Evolutionary conservation across 2,888 invertebrate genomes (phyloP).

Genomic region (Tryphoninae sp.): DNA sequence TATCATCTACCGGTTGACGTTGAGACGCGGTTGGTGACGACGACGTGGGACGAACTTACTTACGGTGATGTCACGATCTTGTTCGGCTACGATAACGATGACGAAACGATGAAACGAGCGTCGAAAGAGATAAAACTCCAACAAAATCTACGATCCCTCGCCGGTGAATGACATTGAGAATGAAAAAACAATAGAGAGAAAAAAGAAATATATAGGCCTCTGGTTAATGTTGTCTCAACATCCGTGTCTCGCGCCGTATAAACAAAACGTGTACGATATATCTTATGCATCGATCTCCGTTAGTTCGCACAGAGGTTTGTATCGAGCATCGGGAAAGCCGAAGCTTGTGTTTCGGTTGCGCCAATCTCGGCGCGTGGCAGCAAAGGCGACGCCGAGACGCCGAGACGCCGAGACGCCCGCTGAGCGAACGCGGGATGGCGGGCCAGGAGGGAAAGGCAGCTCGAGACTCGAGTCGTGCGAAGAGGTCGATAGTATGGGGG

Average conservation of each 20-base stretch:
- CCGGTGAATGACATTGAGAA: too few species aligned
- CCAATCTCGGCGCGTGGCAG: slow-evolving; percentile 41
- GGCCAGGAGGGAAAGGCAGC: not conserved
- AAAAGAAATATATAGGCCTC: not conserved
- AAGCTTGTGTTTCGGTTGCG: slow-evolving; percentile 56
- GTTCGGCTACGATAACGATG: too few species aligned
- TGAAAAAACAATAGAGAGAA: too few species aligned
- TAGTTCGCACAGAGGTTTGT: slow-evolving; percentile 30
- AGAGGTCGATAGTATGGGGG: slow-evolving; percentile 23
- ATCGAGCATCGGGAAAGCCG: slow-evolving; percentile 12
- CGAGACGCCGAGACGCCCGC: slow-evolving; percentile 35
- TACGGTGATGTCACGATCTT: too few species aligned
- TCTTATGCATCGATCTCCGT: slow-evolving; percentile 4
- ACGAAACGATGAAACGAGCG: too few species aligned
- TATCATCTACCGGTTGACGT: too few species aligned
- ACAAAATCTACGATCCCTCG: too few species aligned
- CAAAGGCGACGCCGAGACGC: slow-evolving; percentile 34
- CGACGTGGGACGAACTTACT: too few species aligned
- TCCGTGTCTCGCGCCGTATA: too few species aligned
- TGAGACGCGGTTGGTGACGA: too few species aligned
- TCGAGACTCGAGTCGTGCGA: slow-evolving; percentile 6
- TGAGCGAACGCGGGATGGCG: not conserved
- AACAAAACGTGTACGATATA: too few species aligned
- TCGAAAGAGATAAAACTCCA: too few species aligned
- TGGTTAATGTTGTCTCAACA: not conserved